Base-by-base conservation (phyloP, 2,888 invertebrate species). In the Ichneumoninae sp. region DNA sequence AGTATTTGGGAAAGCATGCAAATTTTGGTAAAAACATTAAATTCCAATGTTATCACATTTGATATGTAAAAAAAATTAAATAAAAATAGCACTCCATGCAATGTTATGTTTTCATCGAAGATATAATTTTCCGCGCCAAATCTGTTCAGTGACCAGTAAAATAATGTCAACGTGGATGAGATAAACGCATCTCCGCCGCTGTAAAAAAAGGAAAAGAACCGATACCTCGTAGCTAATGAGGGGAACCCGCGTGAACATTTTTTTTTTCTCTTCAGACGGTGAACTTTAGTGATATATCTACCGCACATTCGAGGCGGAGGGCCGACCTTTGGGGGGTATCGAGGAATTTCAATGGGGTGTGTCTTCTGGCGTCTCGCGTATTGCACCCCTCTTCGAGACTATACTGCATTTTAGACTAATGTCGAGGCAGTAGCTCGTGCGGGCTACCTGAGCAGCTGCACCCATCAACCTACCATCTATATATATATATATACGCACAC, bases 381-480 rank as follows among this genome's bases (percentile, higher is more conserved):
- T 75, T 26, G 71, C 65, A 71, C 74, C 83, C 85, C 75, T 78
- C 57, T 57, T 33, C 73, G 30, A 60, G 44, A n/a, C 80, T 70
- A 74, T 33, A 74, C 54, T 66, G 44, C 88, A 87, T 85, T 88
- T 88, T 85, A 88, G 87, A 89, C 90, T 91, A 92, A 91, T 91
- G 90, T 92, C 89, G 89, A 90, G 91, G 91, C 91, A 91, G 93
- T 91, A 92, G 93, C 92, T 91, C 92, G 92, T 91, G 92, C 91
- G 80, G 77, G 85, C 86, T 88, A 92, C 92, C 92, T 92, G 91
- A 91, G 91, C 93, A 93, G 93, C 93, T 93, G 93, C 90, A 33
- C 68, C 82, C 50, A 82, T 80, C 76, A 66, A 73, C 40, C 63
- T 44, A 65, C 30, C 68, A 66, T 71, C 57, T 68, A 83, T 60